These are phyloP conservation scores for Zoanthus sociatus DNA, from an alignment of 92 coral and sea anemone species.

Conservation along the genomic window DNA sequence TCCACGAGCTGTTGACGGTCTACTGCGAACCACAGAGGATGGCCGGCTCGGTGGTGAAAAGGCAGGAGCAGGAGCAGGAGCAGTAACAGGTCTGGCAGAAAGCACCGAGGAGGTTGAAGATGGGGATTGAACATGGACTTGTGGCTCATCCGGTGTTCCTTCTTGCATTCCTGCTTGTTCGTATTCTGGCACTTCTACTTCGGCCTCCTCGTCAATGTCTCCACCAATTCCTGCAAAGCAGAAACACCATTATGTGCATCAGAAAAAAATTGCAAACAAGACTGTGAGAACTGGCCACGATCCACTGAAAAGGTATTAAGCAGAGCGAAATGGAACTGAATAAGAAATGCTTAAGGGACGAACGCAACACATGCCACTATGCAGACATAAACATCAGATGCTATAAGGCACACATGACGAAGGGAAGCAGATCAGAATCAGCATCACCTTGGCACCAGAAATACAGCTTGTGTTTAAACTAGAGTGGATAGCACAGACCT, in stretches of 20 bases:
- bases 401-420: too few species aligned
- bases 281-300: too few species aligned
- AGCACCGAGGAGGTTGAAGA: constrained; percentile 26
- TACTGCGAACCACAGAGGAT: constrained; percentile 52
- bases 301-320: too few species aligned
- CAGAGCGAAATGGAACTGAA: too few species aligned
- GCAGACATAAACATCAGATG: too few species aligned
- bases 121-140: constrained; percentile 53
- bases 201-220: constrained; percentile 78
- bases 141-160: constrained; percentile 50
- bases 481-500: too few species aligned
- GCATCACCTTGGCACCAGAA: too few species aligned
- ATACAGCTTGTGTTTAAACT: too few species aligned
- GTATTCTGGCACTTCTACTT: constrained; percentile 39
- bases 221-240: constrained; percentile 76
- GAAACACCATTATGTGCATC: too few species aligned
- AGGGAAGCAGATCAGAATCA: too few species aligned
- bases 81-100: constrained; percentile 34
- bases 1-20: constrained; percentile 61
- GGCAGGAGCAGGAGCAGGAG: constrained; percentile 9
- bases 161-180: not conserved
- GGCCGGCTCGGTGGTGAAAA: constrained; percentile 35
- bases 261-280: not conserved
- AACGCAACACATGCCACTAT: too few species aligned
- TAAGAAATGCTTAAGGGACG: too few species aligned